These are phyloP conservation scores for Stegostoma tigrinum DNA, from an alignment of 2,113 vertebrate species.

Conservation along the genomic window DNA sequence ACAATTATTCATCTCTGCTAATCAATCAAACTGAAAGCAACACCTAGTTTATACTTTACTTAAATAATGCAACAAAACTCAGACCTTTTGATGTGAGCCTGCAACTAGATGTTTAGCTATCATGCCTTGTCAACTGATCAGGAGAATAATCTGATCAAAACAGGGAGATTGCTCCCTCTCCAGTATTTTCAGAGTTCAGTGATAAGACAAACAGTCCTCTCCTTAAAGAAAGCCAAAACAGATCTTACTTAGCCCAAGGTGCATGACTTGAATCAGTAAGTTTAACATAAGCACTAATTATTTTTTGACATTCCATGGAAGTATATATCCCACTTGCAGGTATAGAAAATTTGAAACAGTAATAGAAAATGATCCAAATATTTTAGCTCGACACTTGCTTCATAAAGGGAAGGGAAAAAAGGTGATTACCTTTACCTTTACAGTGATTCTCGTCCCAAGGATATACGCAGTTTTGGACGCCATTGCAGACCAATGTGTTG, in stretches of 20 bases:
- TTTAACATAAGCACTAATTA: background rate
- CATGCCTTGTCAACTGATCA: background rate
- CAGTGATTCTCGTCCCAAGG: conserved; percentile 98
- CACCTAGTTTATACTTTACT: background rate
- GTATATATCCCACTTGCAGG: background rate
- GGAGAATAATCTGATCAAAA: background rate
- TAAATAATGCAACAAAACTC: background rate
- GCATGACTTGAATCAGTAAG: background rate
- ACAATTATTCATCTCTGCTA: background rate
- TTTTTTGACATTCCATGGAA: background rate
- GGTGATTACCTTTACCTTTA: conserved; percentile 90
- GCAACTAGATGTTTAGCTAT: background rate
- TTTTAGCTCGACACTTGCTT: background rate
- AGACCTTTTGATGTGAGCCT: background rate
- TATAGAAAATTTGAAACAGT: background rate
- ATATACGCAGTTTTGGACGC: conserved; percentile 95
- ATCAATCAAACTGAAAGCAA: background rate
- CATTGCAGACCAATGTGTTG: conserved; percentile 92
- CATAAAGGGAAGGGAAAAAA: background rate
- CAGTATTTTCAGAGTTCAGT: background rate
- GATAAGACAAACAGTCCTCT: background rate
- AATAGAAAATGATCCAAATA: background rate
- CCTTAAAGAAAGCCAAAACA: background rate
- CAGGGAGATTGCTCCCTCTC: background rate
- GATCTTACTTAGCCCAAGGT: background rate